These are phyloP conservation scores for Eumaeus atala DNA, from an alignment of 1,140 invertebrate genomes.

Conservation along the genomic window DNA sequence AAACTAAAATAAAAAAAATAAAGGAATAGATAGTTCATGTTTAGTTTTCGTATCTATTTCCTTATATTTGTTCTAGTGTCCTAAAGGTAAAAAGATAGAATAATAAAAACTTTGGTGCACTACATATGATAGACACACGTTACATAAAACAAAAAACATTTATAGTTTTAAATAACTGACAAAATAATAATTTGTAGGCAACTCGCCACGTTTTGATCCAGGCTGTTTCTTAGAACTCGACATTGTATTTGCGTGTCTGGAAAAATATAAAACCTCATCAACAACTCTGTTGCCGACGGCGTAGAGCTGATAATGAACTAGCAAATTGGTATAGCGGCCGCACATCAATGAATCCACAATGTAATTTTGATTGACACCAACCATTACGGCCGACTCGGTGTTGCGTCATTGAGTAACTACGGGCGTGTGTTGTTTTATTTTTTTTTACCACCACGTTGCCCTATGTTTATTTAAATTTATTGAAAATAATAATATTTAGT, in stretches of 20 bases:
- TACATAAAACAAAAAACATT: background rate
- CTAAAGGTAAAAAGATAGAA: too few relatives aligned
- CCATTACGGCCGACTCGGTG: constrained; percentile 64
- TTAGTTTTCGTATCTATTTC: too few relatives aligned
- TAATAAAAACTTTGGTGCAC: too few relatives aligned
- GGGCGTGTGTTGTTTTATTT: constrained; percentile 43
- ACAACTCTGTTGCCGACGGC: constrained; percentile 13
- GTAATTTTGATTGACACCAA: constrained; percentile 73
- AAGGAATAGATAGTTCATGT: too few relatives aligned
- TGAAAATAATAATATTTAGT: too few relatives aligned
- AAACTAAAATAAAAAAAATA: too few relatives aligned
- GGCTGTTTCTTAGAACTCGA: constrained; percentile 44
- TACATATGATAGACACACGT: background rate
- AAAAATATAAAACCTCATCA: constrained; percentile 16
- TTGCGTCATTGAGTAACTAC: constrained; percentile 64
- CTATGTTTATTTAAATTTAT: constrained; percentile 22
- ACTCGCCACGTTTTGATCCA: constrained; percentile 45
- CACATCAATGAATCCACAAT: constrained; percentile 57
- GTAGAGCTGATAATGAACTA: constrained; percentile 39
- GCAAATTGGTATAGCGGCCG: constrained; percentile 33
- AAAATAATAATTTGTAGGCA: constrained; percentile 38
- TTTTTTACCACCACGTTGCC: constrained; percentile 28
- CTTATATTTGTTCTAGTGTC: too few relatives aligned
- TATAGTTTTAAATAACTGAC: constrained; percentile 20
- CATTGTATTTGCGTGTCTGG: constrained; percentile 27